phyloP scores from a whole-genome alignment of 2,797 vertebrate species.

The Limosa lapponica region DNA sequence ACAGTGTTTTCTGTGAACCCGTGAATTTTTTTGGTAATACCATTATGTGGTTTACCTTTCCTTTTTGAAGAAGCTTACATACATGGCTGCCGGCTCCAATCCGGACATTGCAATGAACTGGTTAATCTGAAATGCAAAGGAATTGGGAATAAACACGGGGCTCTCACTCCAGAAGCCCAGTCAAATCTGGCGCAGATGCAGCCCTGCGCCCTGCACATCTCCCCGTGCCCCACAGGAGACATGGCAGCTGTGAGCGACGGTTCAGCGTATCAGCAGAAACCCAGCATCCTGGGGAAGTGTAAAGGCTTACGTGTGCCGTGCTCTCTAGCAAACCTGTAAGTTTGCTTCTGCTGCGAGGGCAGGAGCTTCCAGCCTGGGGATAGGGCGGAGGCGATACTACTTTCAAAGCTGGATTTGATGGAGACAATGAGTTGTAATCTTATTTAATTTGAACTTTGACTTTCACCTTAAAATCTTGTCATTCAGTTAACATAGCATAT shows the following conservation, averaged over 20 bases:
- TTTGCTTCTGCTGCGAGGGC: neutral
- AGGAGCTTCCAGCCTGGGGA: neutral
- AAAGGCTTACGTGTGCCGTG: neutral
- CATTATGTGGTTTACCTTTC: neutral
- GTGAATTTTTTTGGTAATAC: neutral
- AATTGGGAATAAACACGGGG: neutral
- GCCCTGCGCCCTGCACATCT: neutral
- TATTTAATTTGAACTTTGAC: neutral
- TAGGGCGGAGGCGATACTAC: neutral
- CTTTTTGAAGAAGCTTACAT: neutral
- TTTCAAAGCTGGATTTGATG: neutral
- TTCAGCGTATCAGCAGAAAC: neutral
- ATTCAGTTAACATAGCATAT: neutral
- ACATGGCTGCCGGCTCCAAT: neutral
- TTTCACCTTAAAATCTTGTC: neutral
- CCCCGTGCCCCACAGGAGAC: rapidly evolving
- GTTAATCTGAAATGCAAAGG: neutral
- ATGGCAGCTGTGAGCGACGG: neutral
- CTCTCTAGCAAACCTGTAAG: neutral
- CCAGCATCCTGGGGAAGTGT: neutral
- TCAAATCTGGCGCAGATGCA: neutral
- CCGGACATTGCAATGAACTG: neutral
- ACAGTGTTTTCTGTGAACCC: neutral
- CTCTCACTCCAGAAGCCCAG: neutral
- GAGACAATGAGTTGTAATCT: neutral